Evolutionary conservation across 2,113 vertebrate species (phyloP).

Genomic region (Nothobranchius kuhntae): DNA sequence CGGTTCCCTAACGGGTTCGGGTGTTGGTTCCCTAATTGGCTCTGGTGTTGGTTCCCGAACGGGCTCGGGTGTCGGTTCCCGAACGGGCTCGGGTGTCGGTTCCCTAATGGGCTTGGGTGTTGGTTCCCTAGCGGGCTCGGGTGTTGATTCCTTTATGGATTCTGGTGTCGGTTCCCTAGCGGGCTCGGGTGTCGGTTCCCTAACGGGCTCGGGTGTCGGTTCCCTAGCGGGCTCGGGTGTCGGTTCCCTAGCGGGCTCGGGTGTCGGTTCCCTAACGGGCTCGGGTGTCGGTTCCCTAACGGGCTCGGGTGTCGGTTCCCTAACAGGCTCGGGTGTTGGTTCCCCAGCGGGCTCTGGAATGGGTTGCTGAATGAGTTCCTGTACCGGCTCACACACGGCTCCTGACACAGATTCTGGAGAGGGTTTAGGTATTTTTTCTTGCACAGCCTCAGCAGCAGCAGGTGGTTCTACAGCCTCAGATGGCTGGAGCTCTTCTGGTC

Average conservation of each 20-base stretch:
- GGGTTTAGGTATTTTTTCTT: slow-evolving; percentile 22
- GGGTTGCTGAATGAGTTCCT: neutral
- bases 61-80: slow-evolving; percentile 7
- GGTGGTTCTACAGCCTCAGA: slow-evolving; percentile 12
- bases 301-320: slow-evolving; percentile 10
- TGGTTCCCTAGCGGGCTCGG: neutral
- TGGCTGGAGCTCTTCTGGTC: slow-evolving; percentile 27
- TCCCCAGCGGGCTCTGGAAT: neutral
- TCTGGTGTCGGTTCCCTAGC: neutral
- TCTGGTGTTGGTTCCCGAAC: neutral
- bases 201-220: neutral
- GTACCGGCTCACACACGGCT: neutral
- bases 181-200: slow-evolving; percentile 4
- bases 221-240: neutral
- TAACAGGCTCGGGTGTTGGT: neutral
- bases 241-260: neutral
- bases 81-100: neutral
- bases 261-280: neutral
- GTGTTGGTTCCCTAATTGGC: neutral
- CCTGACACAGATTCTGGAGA: slow-evolving; percentile 3
- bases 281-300: neutral
- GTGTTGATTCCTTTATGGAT: too few relatives aligned
- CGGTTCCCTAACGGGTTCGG: slow-evolving; percentile 12
- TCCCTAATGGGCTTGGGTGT: neutral
- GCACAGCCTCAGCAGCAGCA: slow-evolving; percentile 6